Conservation (phyloP, 2,888 invertebrate species). For the Bedellia somnulentella region DNA sequence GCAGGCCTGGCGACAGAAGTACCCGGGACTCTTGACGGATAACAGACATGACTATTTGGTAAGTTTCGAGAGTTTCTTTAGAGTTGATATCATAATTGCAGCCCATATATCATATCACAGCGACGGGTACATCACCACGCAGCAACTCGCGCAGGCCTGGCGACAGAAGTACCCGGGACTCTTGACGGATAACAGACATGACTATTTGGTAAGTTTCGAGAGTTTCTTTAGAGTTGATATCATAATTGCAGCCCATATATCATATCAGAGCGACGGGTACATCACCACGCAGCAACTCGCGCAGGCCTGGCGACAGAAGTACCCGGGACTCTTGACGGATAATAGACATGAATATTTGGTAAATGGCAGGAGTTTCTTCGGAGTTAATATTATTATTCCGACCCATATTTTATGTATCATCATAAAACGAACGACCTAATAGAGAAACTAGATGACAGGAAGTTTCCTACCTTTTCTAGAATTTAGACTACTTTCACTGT, state of each 20-base stretch:
- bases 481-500: no score
- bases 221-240: no score
- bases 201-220: slow-evolving; percentile 53
- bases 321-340: slow-evolving; percentile 63
- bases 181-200: slow-evolving; percentile 50
- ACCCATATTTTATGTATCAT: no score
- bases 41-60: slow-evolving; percentile 60
- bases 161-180: slow-evolving; percentile 66
- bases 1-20: slow-evolving; percentile 66
- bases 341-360: slow-evolving; percentile 60
- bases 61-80: slow-evolving; percentile 13
- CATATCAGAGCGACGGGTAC: no score
- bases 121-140: slow-evolving; percentile 67
- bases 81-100: no score
- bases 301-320: slow-evolving; percentile 65
- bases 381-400: no score
- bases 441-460: no score
- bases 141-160: slow-evolving; percentile 68
- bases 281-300: slow-evolving; percentile 70
- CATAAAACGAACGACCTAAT: no score
- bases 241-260: no score
- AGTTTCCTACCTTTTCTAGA: no score
- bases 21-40: slow-evolving; percentile 63
- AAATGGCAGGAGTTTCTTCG: no score
- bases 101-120: no score